phyloP scores from a whole-genome alignment of 2,888 invertebrate genomes.

The Papilio elwesi region DNA sequence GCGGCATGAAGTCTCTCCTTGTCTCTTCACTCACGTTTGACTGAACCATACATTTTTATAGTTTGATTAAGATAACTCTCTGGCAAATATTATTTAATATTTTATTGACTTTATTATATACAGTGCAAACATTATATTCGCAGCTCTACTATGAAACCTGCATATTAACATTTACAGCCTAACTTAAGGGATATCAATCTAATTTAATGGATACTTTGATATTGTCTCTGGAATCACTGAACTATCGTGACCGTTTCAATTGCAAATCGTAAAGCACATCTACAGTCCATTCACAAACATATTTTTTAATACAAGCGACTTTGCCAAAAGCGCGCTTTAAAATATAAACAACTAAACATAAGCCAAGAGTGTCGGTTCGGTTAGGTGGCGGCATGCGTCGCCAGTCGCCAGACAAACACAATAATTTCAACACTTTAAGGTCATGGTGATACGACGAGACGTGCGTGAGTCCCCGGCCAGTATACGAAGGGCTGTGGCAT shows the following conservation, averaged over 20 bases:
- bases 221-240: neutral
- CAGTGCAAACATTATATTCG: too few species aligned
- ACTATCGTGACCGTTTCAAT: neutral
- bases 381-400: conserved; percentile 8
- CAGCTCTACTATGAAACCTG: too few species aligned
- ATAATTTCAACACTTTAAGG: conserved; percentile 47
- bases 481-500: conserved; percentile 49
- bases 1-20: too few species aligned
- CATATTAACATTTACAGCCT: too few species aligned
- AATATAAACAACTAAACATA: conserved; percentile 1
- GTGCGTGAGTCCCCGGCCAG: conserved; percentile 63
- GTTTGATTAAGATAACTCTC: too few species aligned
- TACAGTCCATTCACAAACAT: neutral
- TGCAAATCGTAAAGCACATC: neutral
- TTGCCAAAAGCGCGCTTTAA: neutral
- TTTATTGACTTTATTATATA: too few species aligned
- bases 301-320: neutral
- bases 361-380: neutral
- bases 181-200: too few species aligned
- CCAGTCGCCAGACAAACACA: conserved; percentile 37
- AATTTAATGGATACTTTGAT: too few species aligned
- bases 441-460: conserved; percentile 53
- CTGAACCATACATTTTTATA: too few species aligned
- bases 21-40: too few species aligned
- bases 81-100: too few species aligned